phyloP scores from a whole-genome alignment of 2,888 invertebrate species.

The Meiosimyza platycephala region DNA sequence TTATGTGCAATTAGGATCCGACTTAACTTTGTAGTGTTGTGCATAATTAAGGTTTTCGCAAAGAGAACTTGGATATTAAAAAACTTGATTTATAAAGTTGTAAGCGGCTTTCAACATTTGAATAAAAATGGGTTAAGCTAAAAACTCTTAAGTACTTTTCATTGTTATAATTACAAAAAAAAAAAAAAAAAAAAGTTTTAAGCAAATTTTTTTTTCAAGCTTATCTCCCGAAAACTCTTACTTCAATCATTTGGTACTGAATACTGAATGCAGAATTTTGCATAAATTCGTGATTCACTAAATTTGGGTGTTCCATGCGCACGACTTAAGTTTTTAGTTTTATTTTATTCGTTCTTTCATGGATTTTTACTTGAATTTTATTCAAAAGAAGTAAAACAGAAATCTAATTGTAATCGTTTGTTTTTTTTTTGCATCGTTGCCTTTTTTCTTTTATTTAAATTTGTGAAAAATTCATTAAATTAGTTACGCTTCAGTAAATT shows the following conservation, averaged over 20 bases:
- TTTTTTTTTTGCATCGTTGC: neutral
- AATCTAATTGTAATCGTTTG: neutral
- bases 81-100: no score
- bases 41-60: no score
- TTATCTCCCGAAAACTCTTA: constrained; percentile 13
- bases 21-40: no score
- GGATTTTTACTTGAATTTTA: constrained; percentile 18
- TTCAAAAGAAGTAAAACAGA: constrained; percentile 17
- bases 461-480: constrained; percentile 20
- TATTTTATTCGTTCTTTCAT: constrained; percentile 2
- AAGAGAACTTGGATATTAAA: no score
- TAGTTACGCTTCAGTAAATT: constrained; percentile 34
- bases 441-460: constrained; percentile 10
- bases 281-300: constrained; percentile 54
- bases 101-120: no score
- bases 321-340: constrained; percentile 30
- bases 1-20: no score
- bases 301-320: constrained; percentile 41
- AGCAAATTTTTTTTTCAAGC: neutral
- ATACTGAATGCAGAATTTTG: constrained; percentile 44
- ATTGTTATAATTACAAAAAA: neutral
- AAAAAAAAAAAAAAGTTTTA: neutral
- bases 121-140: no score
- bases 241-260: neutral
- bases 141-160: no score